Evolutionary conservation across 2,888 invertebrate species (phyloP).

Genomic region (Polia nebulosa): DNA sequence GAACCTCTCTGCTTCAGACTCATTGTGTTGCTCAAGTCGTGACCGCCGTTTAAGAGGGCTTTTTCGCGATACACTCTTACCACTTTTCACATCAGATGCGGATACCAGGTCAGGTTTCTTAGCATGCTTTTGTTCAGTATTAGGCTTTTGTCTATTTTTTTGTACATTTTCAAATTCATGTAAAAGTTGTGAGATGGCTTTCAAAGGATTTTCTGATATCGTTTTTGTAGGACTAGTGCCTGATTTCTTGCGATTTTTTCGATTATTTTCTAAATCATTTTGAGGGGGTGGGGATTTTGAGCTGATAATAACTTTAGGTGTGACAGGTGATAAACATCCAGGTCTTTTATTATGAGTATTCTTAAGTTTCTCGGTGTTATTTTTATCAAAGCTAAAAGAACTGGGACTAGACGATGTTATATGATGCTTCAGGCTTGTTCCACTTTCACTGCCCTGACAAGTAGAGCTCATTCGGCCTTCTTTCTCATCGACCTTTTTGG

Average conservation of each 20-base stretch:
- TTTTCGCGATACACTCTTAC: conserved; percentile 66
- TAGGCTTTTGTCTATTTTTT: conserved; percentile 75
- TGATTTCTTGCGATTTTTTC: conserved; percentile 71
- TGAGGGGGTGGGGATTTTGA: conserved; percentile 73
- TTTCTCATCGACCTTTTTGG: conserved; percentile 49
- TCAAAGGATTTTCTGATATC: conserved; percentile 79
- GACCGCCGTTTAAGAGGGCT: conserved; percentile 68
- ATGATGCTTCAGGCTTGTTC: conserved; percentile 81
- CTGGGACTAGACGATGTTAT: conserved; percentile 76
- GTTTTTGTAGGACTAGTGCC: conserved; percentile 62
- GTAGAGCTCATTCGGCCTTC: conserved; percentile 64
- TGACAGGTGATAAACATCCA: conserved; percentile 61
- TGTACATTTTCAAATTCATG: conserved; percentile 84
- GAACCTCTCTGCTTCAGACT: conserved; percentile 60
- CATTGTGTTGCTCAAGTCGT: conserved; percentile 72
- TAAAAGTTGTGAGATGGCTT: conserved; percentile 84
- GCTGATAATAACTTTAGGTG: conserved; percentile 83
- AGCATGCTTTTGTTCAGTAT: conserved; percentile 66
- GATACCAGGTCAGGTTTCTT: conserved; percentile 72
- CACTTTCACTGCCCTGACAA: conserved; percentile 79
- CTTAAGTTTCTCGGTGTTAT: conserved; percentile 43
- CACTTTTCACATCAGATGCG: conserved; percentile 64
- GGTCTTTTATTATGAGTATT: conserved; percentile 57
- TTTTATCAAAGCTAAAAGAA: conserved; percentile 76
- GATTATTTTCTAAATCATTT: conserved; percentile 70